phyloP scores from a whole-genome alignment of 2,113 vertebrate species.

The Probosciger aterrimus region DNA sequence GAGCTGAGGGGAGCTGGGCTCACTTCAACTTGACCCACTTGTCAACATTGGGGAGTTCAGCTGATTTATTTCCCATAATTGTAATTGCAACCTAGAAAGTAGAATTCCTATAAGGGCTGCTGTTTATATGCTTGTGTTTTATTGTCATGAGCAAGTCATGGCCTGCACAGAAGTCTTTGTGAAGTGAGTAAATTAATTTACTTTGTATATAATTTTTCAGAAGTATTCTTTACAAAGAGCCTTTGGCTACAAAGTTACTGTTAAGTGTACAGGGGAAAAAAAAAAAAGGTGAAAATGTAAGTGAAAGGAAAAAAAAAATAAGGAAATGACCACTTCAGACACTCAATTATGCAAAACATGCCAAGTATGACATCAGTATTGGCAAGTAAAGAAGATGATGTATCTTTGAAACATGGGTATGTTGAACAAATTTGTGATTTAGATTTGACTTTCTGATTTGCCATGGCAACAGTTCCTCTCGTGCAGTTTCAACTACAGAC shows the following conservation, averaged over 20 bases:
- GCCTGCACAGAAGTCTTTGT: background rate
- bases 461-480: background rate
- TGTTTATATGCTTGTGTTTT: background rate
- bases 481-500: background rate
- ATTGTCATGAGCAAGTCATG: background rate
- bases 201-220: background rate
- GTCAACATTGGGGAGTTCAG: background rate
- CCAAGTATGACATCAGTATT: background rate
- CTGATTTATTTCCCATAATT: slow-evolving; percentile 33
- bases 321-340: background rate
- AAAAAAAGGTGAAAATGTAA: background rate
- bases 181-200: background rate
- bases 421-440: background rate
- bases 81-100: background rate
- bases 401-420: background rate
- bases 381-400: background rate
- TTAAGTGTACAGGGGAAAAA: background rate
- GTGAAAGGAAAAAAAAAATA: background rate
- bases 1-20: slow-evolving; percentile 24
- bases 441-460: background rate
- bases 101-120: background rate
- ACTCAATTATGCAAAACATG: background rate
- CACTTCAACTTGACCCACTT: slow-evolving; percentile 61
- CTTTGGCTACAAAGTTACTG: background rate
- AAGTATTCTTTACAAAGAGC: background rate